These are phyloP conservation scores for Blastomussa wellsi DNA, from an alignment of 92 coral and sea anemone genomes.

Conservation along the genomic window DNA sequence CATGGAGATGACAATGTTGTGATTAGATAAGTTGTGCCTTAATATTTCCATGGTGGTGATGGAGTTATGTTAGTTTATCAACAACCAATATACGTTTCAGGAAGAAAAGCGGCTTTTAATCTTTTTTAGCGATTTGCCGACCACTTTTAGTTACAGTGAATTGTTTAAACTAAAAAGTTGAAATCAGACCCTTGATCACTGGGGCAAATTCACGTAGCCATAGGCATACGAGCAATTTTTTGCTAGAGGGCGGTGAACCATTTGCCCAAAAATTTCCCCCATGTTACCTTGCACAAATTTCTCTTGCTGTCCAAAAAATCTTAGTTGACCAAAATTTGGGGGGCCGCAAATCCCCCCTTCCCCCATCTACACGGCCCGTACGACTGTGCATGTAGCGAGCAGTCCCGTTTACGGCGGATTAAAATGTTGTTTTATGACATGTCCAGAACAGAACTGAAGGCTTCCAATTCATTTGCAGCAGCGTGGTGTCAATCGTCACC, in stretches of 20 bases:
- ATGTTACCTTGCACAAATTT: too few relatives aligned
- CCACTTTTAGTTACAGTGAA: not conserved
- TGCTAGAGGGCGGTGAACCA: too few relatives aligned
- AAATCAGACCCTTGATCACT: too few relatives aligned
- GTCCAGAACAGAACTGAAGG: not conserved
- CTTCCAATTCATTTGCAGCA: not conserved
- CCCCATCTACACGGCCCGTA: too few relatives aligned
- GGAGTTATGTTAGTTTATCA: not conserved
- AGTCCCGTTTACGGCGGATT: not conserved
- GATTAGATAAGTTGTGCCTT: not conserved
- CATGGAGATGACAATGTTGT: not conserved
- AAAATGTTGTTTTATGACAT: not conserved
- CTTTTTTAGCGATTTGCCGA: not conserved
- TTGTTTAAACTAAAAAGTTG: not conserved
- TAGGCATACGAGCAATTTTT: too few relatives aligned
- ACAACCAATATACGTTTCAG: not conserved
- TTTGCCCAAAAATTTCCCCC: too few relatives aligned
- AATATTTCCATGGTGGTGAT: not conserved
- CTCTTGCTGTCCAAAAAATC: too few relatives aligned
- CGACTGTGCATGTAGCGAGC: too few relatives aligned
- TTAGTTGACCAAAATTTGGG: too few relatives aligned
- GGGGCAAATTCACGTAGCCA: not conserved
- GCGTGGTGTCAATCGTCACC: too few relatives aligned
- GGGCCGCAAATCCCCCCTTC: too few relatives aligned
- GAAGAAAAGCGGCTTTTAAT: not conserved